Base-by-base conservation (phyloP, 2,888 invertebrate species). In the Drosophila cognata region DNA sequence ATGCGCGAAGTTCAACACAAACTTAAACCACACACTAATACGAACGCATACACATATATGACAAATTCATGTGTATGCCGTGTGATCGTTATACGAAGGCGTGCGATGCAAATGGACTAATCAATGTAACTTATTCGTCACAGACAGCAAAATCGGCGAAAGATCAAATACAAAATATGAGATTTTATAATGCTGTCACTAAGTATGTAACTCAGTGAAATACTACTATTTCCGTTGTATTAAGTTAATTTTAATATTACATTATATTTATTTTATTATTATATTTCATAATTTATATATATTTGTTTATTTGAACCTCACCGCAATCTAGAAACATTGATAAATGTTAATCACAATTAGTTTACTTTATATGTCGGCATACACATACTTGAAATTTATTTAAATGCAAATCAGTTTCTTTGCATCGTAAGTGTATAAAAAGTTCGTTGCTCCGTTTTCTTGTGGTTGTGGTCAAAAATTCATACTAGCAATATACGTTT, bases 31-130 rank as follows among this genome's bases (percentile, higher is more conserved):
- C 10, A 58, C 55, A 58, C 36, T n/a, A 31, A 51, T 35, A 31
- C 21, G 38, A 38, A n/a, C 2, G 28, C 18, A 61, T 51, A 48
- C 41, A 57, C 11, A 25, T 48, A 16, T 48, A 25, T 28, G 16
- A 13, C 8, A 25, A 16, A 16, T 48, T 8, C 48, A 43, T 1
- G 21, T 13, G 43, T 6, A 43, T 21, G 21, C 43, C 21, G 21
- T 38, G 25, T 16, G 46, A 74, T 74, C 55, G 55, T 43, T 52
- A 35, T 50, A 60, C 56, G 71, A 77, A 74, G 62, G 79, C 29
- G 70, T 74, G 62, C 59, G 43, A 77, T 53, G 70, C 70, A 66
- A 63, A 63, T 70, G 52, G 52, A 53, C 62, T 53, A 65, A 74
- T 62, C 65, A 56, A 51, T 77, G 52, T 56, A 74, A 78, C 53